These are phyloP conservation scores for Eupithecia inturbata DNA, from an alignment of 2,888 invertebrate genomes.

Conservation along the genomic window DNA sequence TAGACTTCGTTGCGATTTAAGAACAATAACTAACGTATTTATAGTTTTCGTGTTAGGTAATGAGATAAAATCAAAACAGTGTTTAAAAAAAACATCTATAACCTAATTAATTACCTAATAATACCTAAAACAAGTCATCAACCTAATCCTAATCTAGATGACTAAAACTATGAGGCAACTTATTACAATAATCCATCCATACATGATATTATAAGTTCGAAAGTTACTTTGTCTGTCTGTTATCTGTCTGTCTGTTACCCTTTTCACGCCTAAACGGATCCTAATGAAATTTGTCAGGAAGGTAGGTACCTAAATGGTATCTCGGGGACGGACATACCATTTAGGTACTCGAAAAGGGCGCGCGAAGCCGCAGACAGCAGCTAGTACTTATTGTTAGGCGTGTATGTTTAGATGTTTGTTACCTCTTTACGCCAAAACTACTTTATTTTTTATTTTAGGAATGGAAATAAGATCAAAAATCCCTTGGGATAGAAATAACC, in stretches of 20 bases:
- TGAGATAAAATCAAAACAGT: not conserved
- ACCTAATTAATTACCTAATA: not conserved
- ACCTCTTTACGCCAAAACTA: not conserved
- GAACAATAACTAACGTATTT: not conserved
- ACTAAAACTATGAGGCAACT: not conserved
- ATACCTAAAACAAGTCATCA: conserved; percentile 1
- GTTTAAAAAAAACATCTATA: not conserved
- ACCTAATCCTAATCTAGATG: not conserved
- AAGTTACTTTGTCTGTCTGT: too few relatives aligned
- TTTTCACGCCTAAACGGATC: too few relatives aligned
- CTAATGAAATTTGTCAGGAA: too few relatives aligned
- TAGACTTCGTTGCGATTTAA: not conserved
- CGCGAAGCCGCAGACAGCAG: too few relatives aligned
- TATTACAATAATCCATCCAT: not conserved
- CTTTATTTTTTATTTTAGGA: not conserved
- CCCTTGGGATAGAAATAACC: not conserved
- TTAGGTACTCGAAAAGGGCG: too few relatives aligned
- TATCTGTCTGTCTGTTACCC: too few relatives aligned
- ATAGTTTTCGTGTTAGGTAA: not conserved
- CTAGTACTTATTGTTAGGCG: too few relatives aligned
- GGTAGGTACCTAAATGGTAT: too few relatives aligned
- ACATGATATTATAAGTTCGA: too few relatives aligned
- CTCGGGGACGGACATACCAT: too few relatives aligned
- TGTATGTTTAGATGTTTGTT: too few relatives aligned
- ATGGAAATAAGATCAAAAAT: not conserved